Percentiles rank a stretch among this genome's conserved stretches.
phyloP scores from a whole-genome alignment of 2,888 invertebrate species.

The Dynastes grantii region DNA sequence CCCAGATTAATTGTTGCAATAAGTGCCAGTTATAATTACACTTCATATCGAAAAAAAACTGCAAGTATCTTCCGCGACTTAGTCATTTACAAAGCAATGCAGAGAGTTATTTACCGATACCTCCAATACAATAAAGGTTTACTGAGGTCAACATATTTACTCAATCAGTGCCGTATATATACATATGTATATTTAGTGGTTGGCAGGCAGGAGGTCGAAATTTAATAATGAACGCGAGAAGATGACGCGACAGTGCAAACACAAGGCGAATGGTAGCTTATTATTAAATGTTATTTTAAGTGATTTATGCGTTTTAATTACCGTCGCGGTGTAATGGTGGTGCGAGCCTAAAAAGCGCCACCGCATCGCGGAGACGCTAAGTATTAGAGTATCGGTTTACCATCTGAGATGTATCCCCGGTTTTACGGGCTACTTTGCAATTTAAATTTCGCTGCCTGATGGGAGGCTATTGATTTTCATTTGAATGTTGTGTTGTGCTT shows the following conservation, averaged over 20 bases:
- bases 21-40: too few relatives aligned
- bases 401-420: slow-evolving; percentile 30
- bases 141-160: too few relatives aligned
- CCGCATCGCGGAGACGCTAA: slow-evolving; percentile 4
- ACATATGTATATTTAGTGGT: background rate
- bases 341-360: background rate
- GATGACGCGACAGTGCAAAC: background rate
- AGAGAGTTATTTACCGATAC: too few relatives aligned
- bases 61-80: too few relatives aligned
- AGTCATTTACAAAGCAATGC: too few relatives aligned
- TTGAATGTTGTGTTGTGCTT: slow-evolving; percentile 29
- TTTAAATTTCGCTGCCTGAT: slow-evolving; percentile 37
- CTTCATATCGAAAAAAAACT: too few relatives aligned
- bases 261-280: slow-evolving; percentile 22
- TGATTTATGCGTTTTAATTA: slow-evolving; percentile 46
- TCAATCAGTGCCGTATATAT: too few relatives aligned
- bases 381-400: slow-evolving; percentile 37
- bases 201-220: slow-evolving; percentile 11
- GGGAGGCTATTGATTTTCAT: slow-evolving; percentile 40
- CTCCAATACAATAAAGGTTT: too few relatives aligned
- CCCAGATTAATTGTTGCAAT: too few relatives aligned
- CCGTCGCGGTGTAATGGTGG: slow-evolving; percentile 18
- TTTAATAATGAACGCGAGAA: slow-evolving; percentile 35
- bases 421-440: slow-evolving; percentile 39
- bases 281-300: slow-evolving; percentile 44